Percentiles rank a stretch among this genome's conserved stretches.
Conservation (phyloP, 2,113 vertebrate genomes). For the Procapra przewalskii region DNA sequence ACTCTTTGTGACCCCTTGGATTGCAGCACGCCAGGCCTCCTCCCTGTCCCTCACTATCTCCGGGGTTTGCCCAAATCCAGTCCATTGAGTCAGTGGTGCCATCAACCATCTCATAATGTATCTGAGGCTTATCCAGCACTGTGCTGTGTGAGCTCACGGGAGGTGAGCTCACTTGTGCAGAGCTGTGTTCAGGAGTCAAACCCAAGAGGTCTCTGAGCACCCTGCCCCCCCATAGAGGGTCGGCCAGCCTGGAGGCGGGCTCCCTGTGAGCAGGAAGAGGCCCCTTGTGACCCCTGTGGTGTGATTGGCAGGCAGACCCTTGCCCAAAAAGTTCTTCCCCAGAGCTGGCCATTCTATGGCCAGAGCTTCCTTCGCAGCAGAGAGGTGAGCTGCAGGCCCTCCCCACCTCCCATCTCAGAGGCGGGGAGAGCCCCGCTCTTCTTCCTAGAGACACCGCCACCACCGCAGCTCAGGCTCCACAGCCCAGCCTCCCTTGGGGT, state of each 20-base stretch:
- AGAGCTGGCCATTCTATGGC: not conserved
- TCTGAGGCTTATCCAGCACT: not conserved
- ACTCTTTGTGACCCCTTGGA: not conserved
- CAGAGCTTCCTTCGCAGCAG: too few species aligned
- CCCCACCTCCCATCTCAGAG: not conserved
- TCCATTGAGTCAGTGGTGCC: not conserved
- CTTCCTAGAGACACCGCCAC: not conserved
- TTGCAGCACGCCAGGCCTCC: not conserved
- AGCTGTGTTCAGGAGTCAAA: not conserved
- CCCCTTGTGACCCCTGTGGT: too few species aligned
- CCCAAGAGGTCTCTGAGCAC: not conserved
- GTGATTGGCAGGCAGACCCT: not conserved
- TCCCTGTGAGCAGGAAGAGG: not conserved
- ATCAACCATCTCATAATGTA: not conserved
- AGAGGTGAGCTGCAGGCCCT: not conserved
- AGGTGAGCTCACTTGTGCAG: not conserved
- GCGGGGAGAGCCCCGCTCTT: not conserved
- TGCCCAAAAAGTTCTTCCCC: not conserved
- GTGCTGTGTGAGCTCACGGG: not conserved
- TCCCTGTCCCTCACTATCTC: not conserved
- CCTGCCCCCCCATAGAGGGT: not conserved
- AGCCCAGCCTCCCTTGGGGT: not conserved
- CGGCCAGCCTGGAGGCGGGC: not conserved
- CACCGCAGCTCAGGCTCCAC: not conserved
- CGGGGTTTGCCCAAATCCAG: not conserved